Evolutionary conservation across 2,797 vertebrate species (phyloP).

Genomic region (Remorina albescens): DNA sequence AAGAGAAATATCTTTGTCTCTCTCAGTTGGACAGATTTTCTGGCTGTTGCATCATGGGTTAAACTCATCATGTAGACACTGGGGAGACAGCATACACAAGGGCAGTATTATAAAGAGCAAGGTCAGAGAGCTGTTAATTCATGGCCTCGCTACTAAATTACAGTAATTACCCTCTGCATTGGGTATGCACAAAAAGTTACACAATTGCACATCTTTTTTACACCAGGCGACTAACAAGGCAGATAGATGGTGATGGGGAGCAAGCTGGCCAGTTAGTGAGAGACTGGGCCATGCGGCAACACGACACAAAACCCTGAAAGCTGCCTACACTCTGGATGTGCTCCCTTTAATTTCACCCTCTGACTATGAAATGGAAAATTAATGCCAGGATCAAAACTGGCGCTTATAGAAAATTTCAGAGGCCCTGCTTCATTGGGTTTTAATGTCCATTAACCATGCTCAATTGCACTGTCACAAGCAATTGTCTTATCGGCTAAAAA

Average conservation of each 20-base stretch:
- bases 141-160: slow-evolving; percentile 71
- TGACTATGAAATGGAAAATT: slow-evolving; percentile 76
- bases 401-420: slow-evolving; percentile 75
- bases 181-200: slow-evolving; percentile 58
- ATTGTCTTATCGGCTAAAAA: slow-evolving; percentile 85
- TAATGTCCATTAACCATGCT: slow-evolving; percentile 82
- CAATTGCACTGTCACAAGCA: slow-evolving; percentile 85
- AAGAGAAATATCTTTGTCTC: slow-evolving; percentile 41
- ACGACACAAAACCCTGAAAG: slow-evolving; percentile 62
- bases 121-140: slow-evolving; percentile 77
- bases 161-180: slow-evolving; percentile 61
- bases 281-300: slow-evolving; percentile 9
- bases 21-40: slow-evolving; percentile 60
- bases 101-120: slow-evolving; percentile 73
- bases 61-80: slow-evolving; percentile 66
- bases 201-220: slow-evolving; percentile 67
- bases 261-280: slow-evolving; percentile 28
- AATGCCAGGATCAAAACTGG: slow-evolving; percentile 71
- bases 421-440: slow-evolving; percentile 76
- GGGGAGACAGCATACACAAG: slow-evolving; percentile 76
- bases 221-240: slow-evolving; percentile 40
- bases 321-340: slow-evolving; percentile 61
- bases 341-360: slow-evolving; percentile 69
- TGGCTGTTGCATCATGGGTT: slow-evolving; percentile 74
- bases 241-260: slow-evolving; percentile 30